Base-by-base conservation (phyloP, 2,888 invertebrate species). In the Ceramica pisi region DNA sequence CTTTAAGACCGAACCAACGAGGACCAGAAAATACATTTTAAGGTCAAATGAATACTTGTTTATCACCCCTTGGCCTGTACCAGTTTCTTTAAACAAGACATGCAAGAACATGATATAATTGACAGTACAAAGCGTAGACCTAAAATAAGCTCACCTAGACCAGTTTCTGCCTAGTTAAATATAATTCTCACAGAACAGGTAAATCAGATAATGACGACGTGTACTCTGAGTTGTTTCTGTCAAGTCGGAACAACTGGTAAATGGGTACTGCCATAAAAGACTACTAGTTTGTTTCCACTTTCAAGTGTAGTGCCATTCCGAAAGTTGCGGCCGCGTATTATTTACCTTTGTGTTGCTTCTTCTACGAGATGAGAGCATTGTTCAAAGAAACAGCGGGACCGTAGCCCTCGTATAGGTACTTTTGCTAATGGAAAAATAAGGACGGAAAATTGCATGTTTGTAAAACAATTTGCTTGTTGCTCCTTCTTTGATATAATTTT, bases 191-290 rank as follows among this genome's bases (percentile, higher is more conserved):
- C 74, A 77, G 67, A 82, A 84, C 80, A 70, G 67, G 78, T 78
- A 76, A 75, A 78, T 70, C 72, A 71, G 70, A 69, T 82, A 83
- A 80, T 83, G 72, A 84, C 68, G 68, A 84, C 68, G 68, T 66
- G 70, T 64, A 72, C 51, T 70, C 60, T 41, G 66, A 82, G 77
- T 80, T 76, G 74, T 72, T 74, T 67, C 67, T 82, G 75, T 75
- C 82, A 80, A 73, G 67, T 66, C 26, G 21, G 41, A 67, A 75
- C 70, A 67, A 80, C 78, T 53, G 63, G 71, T 79, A 76, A 80
- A 79, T 81, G 50, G 71, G 67, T 66, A 68, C 53, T 76, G 57
- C 81, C 82, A 78, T 83, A 80, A 70, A 67, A 57, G 73, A 78
- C 60, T 75, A 75, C 76, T 38, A 67, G 65, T 75, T 60, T 68